Base-by-base conservation (phyloP, 2,888 invertebrate genomes). In the Caenorhabditis zanzibari region DNA sequence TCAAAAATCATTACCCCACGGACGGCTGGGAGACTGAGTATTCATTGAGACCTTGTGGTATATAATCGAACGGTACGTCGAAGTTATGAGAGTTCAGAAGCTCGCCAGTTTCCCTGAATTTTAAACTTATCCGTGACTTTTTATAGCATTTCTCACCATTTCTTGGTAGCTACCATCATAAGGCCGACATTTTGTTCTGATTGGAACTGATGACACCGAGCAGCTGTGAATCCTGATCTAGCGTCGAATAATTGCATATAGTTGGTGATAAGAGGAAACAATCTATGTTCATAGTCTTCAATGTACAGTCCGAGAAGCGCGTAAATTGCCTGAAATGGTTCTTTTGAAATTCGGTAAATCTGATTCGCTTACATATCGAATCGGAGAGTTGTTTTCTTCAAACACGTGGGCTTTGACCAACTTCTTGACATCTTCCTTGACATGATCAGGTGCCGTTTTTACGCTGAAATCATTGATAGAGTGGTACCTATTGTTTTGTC, bases 161-260 rank as follows among this genome's bases (percentile, higher is more conserved):
- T 44, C 19, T 44, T 63, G 5, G 74, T 64, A 1, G 63, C 52
- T 6, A 74, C 44, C 26, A 74, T 6, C 38, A 61, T 74, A 26
- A 74, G 16, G 1, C 74, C 74, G 5, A 74, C 38, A 14, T 64
- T 16, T 14, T 52, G 28, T 7, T 63, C 63, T 10, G 10, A 7
- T 0, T 2, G 6, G 22, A 41, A 74, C 9, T 26, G 16, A 12
- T 38, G 24, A 28, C 74, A 74, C 6, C 26, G 41, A 12, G 16
- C 52, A 5, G 61, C 19, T 7, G 63, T 74, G 28, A 74, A 38
- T 14, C 74, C 74, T 9, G 38, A 26, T 19, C 38, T 52, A 3
- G 22, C 14, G 19, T 74, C 38, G 16, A 63, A 74, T 9, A 74
- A 35, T 35, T 26, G 38, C 35, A 74, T 56, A 28, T 74, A 74